phyloP scores from a whole-genome alignment of 2,113 vertebrate species.

The Coturnix japonica region DNA sequence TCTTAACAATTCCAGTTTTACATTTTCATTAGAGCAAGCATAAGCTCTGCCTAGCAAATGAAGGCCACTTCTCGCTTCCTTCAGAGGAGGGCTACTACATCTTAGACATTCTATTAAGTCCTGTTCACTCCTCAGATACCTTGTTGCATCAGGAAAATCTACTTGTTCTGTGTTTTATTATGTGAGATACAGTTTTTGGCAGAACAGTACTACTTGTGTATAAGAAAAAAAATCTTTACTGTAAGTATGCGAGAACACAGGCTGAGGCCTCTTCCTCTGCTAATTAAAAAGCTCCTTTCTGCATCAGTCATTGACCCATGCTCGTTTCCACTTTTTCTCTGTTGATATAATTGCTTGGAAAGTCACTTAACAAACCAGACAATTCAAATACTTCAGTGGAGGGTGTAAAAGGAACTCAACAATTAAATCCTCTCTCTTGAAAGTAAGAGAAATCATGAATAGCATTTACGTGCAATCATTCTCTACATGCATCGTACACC shows the following conservation, averaged over 20 bases:
- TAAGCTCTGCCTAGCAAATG: background rate
- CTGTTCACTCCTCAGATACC: background rate
- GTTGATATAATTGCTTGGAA: background rate
- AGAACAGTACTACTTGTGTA: background rate
- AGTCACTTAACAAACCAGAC: background rate
- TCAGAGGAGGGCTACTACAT: background rate
- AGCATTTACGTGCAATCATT: background rate
- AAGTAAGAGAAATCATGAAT: background rate
- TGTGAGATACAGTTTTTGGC: background rate
- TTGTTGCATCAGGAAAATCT: background rate
- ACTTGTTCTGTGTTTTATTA: background rate
- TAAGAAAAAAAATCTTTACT: background rate
- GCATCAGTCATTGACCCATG: fast-evolving
- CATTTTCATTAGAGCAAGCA: background rate
- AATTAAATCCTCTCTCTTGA: background rate
- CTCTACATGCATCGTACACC: background rate
- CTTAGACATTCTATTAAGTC: background rate
- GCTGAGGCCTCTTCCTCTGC: background rate
- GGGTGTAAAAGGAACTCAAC: background rate
- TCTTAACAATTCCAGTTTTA: background rate
- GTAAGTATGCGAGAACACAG: background rate
- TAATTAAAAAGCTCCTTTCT: background rate
- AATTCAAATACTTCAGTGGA: background rate
- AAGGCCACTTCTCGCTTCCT: background rate
- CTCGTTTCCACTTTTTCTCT: background rate